Evolutionary conservation across 2,888 invertebrate genomes (phyloP), one percentile per base, ranked within the genome.

Genomic region (Calliscelio sp.): DNA sequence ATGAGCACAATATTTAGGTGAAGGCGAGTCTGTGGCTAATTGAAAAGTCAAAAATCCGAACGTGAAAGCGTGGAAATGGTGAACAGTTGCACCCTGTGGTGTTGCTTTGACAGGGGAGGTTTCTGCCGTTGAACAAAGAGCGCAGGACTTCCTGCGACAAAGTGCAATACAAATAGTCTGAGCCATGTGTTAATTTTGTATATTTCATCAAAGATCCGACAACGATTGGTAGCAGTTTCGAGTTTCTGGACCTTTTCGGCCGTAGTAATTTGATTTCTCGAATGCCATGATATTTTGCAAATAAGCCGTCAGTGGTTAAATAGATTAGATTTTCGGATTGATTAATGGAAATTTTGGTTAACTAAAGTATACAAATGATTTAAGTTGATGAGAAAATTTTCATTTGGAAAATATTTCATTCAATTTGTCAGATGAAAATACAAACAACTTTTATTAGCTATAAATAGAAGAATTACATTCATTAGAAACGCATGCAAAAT

Each of bases 21-120:
- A 91, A 91, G 90, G 89, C 89, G 86, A 90, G 85, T 84, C 92
- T 91, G 92, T 91, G 91, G 92, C 91, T 92, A 92, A 92, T 92
- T 92, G 92, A 92, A 92, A 91, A 92, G 92, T 92, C 92, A 92
- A 92, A 92, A 92, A 91, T 91, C n/a, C 81, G 16, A 81, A 81
- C 86, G 91, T 90, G 91, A 91, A 91, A 91, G 90, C 91, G 91
- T 90, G 89, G 88, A 90, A 88, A 87, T 53, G 59, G 81, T 66
- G 49, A 68, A 82, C 38, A 53, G 71, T 18, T 41, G 51, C 81
- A 14, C 81, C 81, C 85, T 73, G 81, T 51, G 25, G 85, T 14
- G 85, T 65, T 70, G 65, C 68, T 79, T 77, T 81, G 74, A 81
- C 78, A 70, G 65, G 66, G 77, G 73, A n/a, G n/a, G 51, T 81